Conservation (phyloP, 2,888 invertebrate genomes). For the Aleiodes leptofemur region DNA sequence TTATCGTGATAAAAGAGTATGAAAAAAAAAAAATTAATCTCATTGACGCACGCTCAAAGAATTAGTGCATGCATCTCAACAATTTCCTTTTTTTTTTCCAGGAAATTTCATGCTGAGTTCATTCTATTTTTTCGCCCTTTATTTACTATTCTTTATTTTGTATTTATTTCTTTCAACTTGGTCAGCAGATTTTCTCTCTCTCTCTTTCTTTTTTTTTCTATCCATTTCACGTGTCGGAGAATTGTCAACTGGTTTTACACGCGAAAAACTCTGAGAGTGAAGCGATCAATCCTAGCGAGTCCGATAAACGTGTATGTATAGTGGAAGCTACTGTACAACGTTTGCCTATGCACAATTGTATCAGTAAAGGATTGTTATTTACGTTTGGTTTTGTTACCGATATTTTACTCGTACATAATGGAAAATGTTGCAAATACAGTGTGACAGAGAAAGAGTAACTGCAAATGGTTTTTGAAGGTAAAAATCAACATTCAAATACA, state of each 20-base stretch:
- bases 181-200: conserved; percentile 6
- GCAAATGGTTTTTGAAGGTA: conserved; percentile 19
- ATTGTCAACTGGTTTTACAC: conserved; percentile 19
- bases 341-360: conserved; percentile 14
- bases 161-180: background rate
- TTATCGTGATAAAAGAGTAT: conserved; percentile 42
- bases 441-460: conserved; percentile 13
- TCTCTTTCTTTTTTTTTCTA: background rate
- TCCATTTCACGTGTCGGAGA: conserved; percentile 9
- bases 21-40: conserved; percentile 22
- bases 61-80: conserved; percentile 47
- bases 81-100: conserved; percentile 49
- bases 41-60: conserved; percentile 27
- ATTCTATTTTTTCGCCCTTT: background rate
- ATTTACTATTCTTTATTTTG: conserved; percentile 9
- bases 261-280: conserved; percentile 24
- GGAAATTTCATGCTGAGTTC: conserved; percentile 38
- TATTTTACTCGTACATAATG: conserved; percentile 65
- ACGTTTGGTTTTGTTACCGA: conserved; percentile 57
- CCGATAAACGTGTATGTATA: conserved; percentile 9
- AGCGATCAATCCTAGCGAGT: conserved; percentile 16
- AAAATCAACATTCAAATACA: background rate
- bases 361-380: conserved; percentile 63
- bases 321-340: background rate
- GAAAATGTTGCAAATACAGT: conserved; percentile 56